Base-by-base conservation (phyloP, 2,113 vertebrate genomes). In the Pteronura brasiliensis region DNA sequence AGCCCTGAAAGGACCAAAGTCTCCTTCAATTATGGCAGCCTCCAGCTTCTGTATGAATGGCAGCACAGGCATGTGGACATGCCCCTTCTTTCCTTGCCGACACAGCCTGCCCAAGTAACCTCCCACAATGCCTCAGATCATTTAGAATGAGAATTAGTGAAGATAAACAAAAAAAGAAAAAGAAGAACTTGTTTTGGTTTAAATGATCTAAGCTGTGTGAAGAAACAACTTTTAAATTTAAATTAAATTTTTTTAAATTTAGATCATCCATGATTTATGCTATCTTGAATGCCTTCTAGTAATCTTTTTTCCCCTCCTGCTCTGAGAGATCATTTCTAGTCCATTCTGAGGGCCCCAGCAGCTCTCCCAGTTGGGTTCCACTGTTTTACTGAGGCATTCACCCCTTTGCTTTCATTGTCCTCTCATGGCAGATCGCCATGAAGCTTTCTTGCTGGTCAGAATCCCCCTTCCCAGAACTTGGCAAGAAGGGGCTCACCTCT, bases 51-150 rank as follows among this genome's bases (percentile, higher is more conserved):
- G 34, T 39, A 47, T 36, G 69, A 31, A 77, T 14, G 17, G n/a
- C 7, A 25, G 12, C 42, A 74, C 4, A 20, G 25, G 10, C 2
- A 27, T 9, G 25, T 0, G 14, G 0, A 2, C 12, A 21, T 57
- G 44, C 25, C 21, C 9, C 14, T 52, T 36, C 44, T 88, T 6
- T 4, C n/a, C 47, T 83, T 63, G 69, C 69, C 42, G 52, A 4
- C 49, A 18, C 29, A 20, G 49, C 57, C 49, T 36, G 52, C 42
- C n/a, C 52, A 27, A 17, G 61, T 79, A 36, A 61, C 69, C 39
- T 10, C 47, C 44, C 52, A 59, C 2, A 52, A 7, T 52, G 25
- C 44, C 13, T 44, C 89, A 55, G 42, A 36, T 55, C 44, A 71
- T 77, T 72, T 61, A 88, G 29, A 88, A 77, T 34, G 61, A 89